These are phyloP conservation scores for Conchocele bisecta DNA, from an alignment of 2,888 invertebrate species.

Conservation along the genomic window DNA sequence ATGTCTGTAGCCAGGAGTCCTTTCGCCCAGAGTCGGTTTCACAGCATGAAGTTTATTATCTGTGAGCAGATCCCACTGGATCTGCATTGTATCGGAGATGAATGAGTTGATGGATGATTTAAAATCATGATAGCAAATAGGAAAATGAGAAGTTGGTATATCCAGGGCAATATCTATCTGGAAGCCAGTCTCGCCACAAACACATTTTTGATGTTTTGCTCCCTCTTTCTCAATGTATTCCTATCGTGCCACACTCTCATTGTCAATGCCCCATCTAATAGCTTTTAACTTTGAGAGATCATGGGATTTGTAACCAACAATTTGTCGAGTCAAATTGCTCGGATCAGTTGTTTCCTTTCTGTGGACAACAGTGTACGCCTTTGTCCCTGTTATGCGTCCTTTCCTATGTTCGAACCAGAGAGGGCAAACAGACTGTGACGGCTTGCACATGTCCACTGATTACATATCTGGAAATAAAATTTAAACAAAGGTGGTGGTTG, in stretches of 20 bases:
- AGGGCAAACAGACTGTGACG: conserved; percentile 21
- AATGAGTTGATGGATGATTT: too few species aligned
- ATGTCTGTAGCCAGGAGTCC: too few species aligned
- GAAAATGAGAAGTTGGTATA: too few species aligned
- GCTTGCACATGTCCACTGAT: conserved; percentile 48
- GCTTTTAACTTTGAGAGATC: conserved; percentile 14
- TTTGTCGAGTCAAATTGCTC: conserved; percentile 10
- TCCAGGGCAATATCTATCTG: too few species aligned
- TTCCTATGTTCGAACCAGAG: conserved; percentile 37
- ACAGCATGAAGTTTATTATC: too few species aligned
- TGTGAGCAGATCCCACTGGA: too few species aligned
- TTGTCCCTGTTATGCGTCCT: conserved; percentile 35
- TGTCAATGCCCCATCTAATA: conserved; percentile 25
- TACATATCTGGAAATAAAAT: conserved; percentile 39
- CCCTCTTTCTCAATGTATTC: conserved; percentile 2
- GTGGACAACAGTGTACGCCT: conserved; percentile 36
- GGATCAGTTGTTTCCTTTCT: conserved; percentile 10
- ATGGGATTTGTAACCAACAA: conserved; percentile 25
- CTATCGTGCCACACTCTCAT: conserved; percentile 19
- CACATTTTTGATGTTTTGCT: not conserved
- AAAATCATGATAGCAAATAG: too few species aligned
- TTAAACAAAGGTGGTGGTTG: too few species aligned
- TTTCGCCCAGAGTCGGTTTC: too few species aligned
- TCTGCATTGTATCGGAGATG: too few species aligned
- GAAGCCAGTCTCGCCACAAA: not conserved